Evolutionary conservation across 2,888 invertebrate species (phyloP).

Genomic region (Drosophila borborema): DNA sequence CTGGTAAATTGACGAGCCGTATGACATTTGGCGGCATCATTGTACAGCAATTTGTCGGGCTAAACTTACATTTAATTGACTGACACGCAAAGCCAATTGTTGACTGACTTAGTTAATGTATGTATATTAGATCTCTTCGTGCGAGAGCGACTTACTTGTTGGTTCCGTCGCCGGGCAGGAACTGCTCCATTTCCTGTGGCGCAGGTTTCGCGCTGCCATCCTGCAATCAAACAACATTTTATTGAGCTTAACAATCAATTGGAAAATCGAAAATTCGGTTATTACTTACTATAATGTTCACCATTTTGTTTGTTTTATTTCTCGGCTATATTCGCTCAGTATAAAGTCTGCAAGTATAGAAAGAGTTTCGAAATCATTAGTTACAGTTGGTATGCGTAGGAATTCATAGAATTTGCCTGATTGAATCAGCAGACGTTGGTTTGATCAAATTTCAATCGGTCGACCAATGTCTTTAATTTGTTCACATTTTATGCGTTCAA

Average conservation of each 20-base stretch:
- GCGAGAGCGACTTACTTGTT: conserved; percentile 74
- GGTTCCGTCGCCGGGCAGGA: conserved; percentile 88
- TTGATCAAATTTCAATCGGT: conserved; percentile 31
- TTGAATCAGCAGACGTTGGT: conserved; percentile 56
- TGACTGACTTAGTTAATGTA: conserved; percentile 20
- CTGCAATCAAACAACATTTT: conserved; percentile 48
- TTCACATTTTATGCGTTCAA: conserved; percentile 55
- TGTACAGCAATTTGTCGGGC: conserved; percentile 32
- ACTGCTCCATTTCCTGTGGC: conserved; percentile 92
- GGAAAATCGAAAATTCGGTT: neutral
- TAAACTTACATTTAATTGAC: conserved; percentile 59
- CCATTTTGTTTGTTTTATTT: conserved; percentile 71
- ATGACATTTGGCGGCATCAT: conserved; percentile 37
- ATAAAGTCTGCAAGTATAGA: conserved; percentile 29
- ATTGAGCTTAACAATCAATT: conserved; percentile 5
- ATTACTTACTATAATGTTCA: conserved; percentile 81
- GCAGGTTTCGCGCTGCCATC: conserved; percentile 82
- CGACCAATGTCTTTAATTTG: conserved; percentile 47
- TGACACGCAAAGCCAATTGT: conserved; percentile 35
- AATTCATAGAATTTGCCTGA: conserved; percentile 25
- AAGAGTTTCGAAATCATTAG: conserved; percentile 9
- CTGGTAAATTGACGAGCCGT: conserved; percentile 25
- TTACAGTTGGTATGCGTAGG: conserved; percentile 17
- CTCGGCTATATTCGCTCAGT: conserved; percentile 23
- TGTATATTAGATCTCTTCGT: conserved; percentile 29